phyloP scores from a whole-genome alignment of 2,888 invertebrate genomes.

The Junonia oenone region DNA sequence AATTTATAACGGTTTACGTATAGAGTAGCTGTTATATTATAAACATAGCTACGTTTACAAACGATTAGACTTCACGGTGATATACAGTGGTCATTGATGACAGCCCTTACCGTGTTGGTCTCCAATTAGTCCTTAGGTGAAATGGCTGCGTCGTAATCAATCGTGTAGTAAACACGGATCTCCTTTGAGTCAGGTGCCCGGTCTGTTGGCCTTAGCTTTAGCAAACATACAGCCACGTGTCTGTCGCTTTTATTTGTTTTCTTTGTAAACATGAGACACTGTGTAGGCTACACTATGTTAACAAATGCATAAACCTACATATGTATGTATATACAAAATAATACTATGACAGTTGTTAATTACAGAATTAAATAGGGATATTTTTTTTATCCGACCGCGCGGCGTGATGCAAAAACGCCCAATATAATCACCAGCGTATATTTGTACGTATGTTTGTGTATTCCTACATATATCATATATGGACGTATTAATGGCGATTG shows the following conservation, averaged over 20 bases:
- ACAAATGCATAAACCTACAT: no score
- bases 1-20: no score
- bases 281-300: not conserved
- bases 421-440: no score
- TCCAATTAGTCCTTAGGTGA: slow-evolving; percentile 49
- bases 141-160: slow-evolving; percentile 48
- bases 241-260: slow-evolving; percentile 16
- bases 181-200: slow-evolving; percentile 42
- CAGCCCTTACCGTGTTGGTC: slow-evolving; percentile 34
- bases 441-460: no score
- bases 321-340: no score
- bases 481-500: no score
- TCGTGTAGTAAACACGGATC: slow-evolving; percentile 42
- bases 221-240: slow-evolving; percentile 22
- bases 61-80: slow-evolving; percentile 24
- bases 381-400: no score
- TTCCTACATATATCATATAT: no score
- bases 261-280: slow-evolving; percentile 10
- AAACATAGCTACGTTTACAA: not conserved
- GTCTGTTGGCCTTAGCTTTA: slow-evolving; percentile 14
- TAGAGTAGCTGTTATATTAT: not conserved
- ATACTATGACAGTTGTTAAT: no score
- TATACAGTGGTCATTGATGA: slow-evolving; percentile 10
- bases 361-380: no score
- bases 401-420: no score